These are phyloP conservation scores for Apamea epomidion DNA, from an alignment of 2,888 invertebrate genomes.

Conservation along the genomic window DNA sequence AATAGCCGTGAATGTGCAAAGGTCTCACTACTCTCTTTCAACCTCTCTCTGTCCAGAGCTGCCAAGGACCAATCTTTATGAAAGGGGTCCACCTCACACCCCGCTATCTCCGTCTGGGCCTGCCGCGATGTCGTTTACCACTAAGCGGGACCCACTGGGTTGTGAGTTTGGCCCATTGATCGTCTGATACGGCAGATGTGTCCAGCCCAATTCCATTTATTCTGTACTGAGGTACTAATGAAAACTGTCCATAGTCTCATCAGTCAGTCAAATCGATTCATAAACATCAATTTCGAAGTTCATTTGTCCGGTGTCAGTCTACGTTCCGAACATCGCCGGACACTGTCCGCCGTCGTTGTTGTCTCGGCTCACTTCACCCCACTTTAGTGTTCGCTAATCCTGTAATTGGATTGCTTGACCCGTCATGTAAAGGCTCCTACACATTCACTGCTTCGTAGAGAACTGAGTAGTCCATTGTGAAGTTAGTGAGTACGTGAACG, in stretches of 20 bases:
- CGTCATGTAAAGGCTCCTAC: conserved; percentile 62
- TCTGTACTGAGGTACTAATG: background rate
- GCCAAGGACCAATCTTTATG: too few relatives aligned
- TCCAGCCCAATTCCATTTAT: too few relatives aligned
- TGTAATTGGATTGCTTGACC: conserved; percentile 80
- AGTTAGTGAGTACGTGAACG: background rate
- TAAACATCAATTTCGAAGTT: conserved; percentile 38
- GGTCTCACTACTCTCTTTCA: too few relatives aligned
- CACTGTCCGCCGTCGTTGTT: conserved; percentile 44
- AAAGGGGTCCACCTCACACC: too few relatives aligned
- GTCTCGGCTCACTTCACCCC: conserved; percentile 80
- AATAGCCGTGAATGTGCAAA: too few relatives aligned
- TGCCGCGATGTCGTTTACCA: too few relatives aligned
- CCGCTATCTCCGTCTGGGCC: too few relatives aligned
- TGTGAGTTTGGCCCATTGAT: too few relatives aligned
- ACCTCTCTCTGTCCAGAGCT: too few relatives aligned
- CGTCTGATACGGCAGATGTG: too few relatives aligned
- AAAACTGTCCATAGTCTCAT: background rate
- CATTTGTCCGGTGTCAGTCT: conserved; percentile 36
- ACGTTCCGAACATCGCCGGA: conserved; percentile 23
- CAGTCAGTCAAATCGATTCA: conserved; percentile 7
- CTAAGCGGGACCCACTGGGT: too few relatives aligned
- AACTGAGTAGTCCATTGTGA: conserved; percentile 29
- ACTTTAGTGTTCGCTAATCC: conserved; percentile 80
- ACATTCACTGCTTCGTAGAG: conserved; percentile 34